These are phyloP conservation scores for Lobophora halterata DNA, from an alignment of 2,888 invertebrate species.

Conservation along the genomic window DNA sequence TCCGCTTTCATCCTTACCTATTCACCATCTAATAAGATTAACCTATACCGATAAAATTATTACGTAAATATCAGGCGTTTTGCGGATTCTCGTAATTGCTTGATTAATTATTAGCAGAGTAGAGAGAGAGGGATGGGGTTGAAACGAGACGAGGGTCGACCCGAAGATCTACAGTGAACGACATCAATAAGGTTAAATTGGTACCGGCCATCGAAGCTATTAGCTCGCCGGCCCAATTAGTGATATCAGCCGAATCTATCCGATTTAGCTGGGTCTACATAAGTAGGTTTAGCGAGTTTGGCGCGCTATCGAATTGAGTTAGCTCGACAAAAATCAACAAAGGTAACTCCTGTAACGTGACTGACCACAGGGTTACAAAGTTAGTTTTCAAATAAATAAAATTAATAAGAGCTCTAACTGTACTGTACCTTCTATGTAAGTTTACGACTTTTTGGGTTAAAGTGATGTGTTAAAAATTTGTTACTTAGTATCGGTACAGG, in stretches of 20 bases:
- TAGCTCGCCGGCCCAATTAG: slow-evolving; percentile 64
- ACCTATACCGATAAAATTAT: slow-evolving; percentile 38
- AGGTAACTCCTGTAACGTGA: too few relatives aligned
- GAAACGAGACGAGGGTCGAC: slow-evolving; percentile 72
- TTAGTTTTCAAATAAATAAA: too few relatives aligned
- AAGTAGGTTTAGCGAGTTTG: slow-evolving; percentile 6
- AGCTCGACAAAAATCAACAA: slow-evolving; percentile 32
- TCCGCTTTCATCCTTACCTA: slow-evolving; percentile 8
- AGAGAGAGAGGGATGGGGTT: slow-evolving; percentile 70
- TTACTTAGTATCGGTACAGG: too few relatives aligned
- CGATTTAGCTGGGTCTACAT: slow-evolving; percentile 20
- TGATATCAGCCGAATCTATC: slow-evolving; percentile 51
- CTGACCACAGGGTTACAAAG: too few relatives aligned
- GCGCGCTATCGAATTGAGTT: slow-evolving; percentile 27
- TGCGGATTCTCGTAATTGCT: slow-evolving; percentile 67
- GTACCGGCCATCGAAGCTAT: slow-evolving; percentile 68
- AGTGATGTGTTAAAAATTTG: too few relatives aligned
- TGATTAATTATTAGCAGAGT: slow-evolving; percentile 78
- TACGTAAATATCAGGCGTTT: slow-evolving; percentile 53
- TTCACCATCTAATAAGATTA: slow-evolving; percentile 26
- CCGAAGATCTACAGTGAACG: slow-evolving; percentile 61
- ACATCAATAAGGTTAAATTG: slow-evolving; percentile 78
- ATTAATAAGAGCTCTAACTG: too few relatives aligned
- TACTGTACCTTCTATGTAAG: too few relatives aligned
- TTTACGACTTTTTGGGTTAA: too few relatives aligned